These are phyloP conservation scores for Leptinotarsa peninsularis DNA, from an alignment of 2,888 invertebrate genomes.

Conservation along the genomic window DNA sequence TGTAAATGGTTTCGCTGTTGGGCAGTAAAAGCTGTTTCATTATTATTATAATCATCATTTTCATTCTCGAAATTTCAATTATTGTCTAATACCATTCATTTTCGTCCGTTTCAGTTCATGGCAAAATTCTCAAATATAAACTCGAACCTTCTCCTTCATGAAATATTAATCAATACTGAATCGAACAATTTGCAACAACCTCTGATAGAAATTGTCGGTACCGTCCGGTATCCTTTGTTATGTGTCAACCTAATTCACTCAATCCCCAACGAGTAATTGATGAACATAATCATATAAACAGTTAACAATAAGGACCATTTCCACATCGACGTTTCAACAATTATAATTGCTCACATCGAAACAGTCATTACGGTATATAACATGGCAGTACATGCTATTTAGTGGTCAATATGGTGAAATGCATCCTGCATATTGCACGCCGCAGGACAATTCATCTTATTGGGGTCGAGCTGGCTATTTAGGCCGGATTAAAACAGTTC, in stretches of 20 bases:
- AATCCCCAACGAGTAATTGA: conserved; percentile 15
- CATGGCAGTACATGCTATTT: conserved; percentile 42
- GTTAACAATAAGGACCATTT: conserved; percentile 20
- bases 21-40: too few relatives aligned
- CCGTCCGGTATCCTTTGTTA: background rate
- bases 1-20: too few relatives aligned
- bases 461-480: background rate
- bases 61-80: too few relatives aligned
- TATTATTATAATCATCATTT: too few relatives aligned
- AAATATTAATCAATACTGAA: too few relatives aligned
- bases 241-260: conserved; percentile 8
- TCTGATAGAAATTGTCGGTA: too few relatives aligned
- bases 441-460: conserved; percentile 16
- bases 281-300: conserved; percentile 20
- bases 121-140: too few relatives aligned
- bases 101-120: too few relatives aligned
- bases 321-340: conserved; percentile 27
- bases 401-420: conserved; percentile 46
- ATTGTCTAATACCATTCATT: too few relatives aligned
- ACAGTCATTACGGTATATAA: conserved; percentile 34
- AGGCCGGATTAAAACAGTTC: background rate
- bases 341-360: conserved; percentile 33
- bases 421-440: conserved; percentile 42
- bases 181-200: too few relatives aligned
- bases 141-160: too few relatives aligned